Percentiles rank a stretch among this genome's conserved stretches.
Conservation (phyloP, 2,797 vertebrate genomes). For the Bryconaethiops microstoma region DNA sequence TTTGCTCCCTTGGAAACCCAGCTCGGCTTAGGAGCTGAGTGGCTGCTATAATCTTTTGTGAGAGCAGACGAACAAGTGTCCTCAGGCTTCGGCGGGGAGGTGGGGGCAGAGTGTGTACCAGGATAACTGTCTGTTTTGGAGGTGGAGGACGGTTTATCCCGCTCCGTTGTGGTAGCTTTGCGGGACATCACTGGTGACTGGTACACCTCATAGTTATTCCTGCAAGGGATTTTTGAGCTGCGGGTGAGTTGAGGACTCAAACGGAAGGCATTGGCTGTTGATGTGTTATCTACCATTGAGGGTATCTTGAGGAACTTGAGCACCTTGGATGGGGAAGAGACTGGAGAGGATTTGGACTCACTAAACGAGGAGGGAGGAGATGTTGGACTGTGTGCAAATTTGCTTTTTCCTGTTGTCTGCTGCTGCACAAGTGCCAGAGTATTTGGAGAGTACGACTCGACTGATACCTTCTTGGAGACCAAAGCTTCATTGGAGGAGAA, state of each 20-base stretch:
- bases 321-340: slow-evolving; percentile 84
- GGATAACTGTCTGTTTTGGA: slow-evolving; percentile 76
- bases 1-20: slow-evolving; percentile 46
- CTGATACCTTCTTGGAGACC: slow-evolving; percentile 45
- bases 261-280: slow-evolving; percentile 75
- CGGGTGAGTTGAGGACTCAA: slow-evolving; percentile 91
- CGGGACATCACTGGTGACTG: slow-evolving; percentile 81
- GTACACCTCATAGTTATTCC: slow-evolving; percentile 88
- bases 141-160: slow-evolving; percentile 74
- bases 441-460: slow-evolving; percentile 46
- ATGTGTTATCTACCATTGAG: slow-evolving; percentile 77
- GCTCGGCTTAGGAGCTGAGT: slow-evolving; percentile 59
- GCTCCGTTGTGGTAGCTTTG: slow-evolving; percentile 78
- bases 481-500: slow-evolving; percentile 46
- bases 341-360: slow-evolving; percentile 72
- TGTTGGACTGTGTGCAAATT: slow-evolving; percentile 64
- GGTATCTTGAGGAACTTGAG: slow-evolving; percentile 90
- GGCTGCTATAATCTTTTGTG: slow-evolving; percentile 56
- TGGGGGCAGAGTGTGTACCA: slow-evolving; percentile 75
- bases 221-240: slow-evolving; percentile 90
- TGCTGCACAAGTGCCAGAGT: slow-evolving; percentile 60
- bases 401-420: slow-evolving; percentile 67
- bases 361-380: slow-evolving; percentile 63
- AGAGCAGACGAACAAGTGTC: slow-evolving; percentile 66
- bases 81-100: slow-evolving; percentile 75